Conservation (phyloP, 2,888 invertebrate genomes). For the Tipula confusa region DNA sequence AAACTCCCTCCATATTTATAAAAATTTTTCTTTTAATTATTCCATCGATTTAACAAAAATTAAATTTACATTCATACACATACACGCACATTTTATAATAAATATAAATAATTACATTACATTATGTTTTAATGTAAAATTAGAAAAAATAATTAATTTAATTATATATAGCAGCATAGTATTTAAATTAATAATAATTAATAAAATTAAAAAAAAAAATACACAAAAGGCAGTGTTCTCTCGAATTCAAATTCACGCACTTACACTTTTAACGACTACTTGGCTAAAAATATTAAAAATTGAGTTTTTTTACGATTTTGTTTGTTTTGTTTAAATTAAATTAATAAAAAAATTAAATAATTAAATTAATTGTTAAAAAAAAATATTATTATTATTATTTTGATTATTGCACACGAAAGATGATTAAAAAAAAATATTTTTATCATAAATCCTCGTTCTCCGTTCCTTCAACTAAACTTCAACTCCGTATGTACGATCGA, state of each 20-base stretch:
- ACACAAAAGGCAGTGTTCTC: slow-evolving; percentile 20
- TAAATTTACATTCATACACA: not conserved
- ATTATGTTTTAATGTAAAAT: slow-evolving; percentile 3
- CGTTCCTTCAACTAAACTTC: slow-evolving; percentile 71
- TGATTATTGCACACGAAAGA: slow-evolving; percentile 5
- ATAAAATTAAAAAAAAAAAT: not conserved
- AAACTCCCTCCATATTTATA: slow-evolving; percentile 3
- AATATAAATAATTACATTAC: slow-evolving; percentile 25
- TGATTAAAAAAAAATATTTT: slow-evolving; percentile 25
- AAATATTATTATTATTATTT: not conserved
- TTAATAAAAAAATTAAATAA: not conserved
- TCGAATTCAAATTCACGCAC: not conserved
- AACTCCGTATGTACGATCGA: slow-evolving; percentile 78
- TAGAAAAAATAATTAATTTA: slow-evolving; percentile 20
- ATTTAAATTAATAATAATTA: not conserved
- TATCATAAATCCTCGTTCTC: not conserved
- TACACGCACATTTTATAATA: not conserved
- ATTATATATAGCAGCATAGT: not conserved
- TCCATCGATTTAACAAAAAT: not conserved
- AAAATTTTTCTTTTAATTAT: not conserved
- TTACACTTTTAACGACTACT: not conserved
- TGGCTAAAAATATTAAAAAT: not conserved
- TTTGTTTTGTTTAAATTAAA: not conserved
- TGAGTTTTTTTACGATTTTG: not conserved
- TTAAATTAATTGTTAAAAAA: not conserved